A percentile compares a stretch with the other conserved stretches of the same genome.
phyloP scores from a whole-genome alignment of 2,113 vertebrate genomes.

The Aphyosemion australe region DNA sequence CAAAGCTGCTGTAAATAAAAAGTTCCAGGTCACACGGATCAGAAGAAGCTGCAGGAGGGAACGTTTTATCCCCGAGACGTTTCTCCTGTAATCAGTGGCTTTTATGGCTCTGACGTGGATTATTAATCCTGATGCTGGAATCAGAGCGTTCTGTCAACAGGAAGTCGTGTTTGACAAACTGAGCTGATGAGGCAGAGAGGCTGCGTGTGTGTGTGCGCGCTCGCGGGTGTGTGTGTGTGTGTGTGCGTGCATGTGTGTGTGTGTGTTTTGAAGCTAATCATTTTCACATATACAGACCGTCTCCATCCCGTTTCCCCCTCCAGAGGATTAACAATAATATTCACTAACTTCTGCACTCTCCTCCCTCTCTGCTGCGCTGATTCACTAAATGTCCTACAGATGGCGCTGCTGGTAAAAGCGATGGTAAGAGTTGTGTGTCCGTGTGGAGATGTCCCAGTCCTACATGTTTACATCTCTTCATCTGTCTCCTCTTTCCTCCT shows the following conservation, averaged over 20 bases:
- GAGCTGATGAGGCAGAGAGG: slow-evolving; percentile 11
- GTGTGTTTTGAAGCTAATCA: background rate
- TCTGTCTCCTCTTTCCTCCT: slow-evolving; percentile 65
- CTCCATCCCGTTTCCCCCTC: background rate
- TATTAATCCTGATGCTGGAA: slow-evolving; percentile 56
- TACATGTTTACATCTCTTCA: slow-evolving; percentile 31
- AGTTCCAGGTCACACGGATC: too few relatives aligned
- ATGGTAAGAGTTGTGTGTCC: slow-evolving; percentile 92
- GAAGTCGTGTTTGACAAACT: slow-evolving; percentile 53
- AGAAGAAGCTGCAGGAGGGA: too few relatives aligned
- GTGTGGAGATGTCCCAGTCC: slow-evolving; percentile 62
- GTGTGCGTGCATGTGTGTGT: too few relatives aligned
- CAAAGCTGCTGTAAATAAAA: too few relatives aligned
- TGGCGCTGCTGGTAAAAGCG: slow-evolving; percentile 91
- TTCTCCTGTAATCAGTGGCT: slow-evolving; percentile 56
- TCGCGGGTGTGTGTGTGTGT: too few relatives aligned
- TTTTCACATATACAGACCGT: background rate
- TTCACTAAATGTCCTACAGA: slow-evolving; percentile 92
- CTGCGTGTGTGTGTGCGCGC: too few relatives aligned
- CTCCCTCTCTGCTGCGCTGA: slow-evolving; percentile 81
- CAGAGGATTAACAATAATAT: slow-evolving; percentile 16
- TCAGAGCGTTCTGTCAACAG: slow-evolving; percentile 69
- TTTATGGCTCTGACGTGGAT: slow-evolving; percentile 46
- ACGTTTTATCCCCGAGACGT: too few relatives aligned
- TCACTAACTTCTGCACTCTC: slow-evolving; percentile 75